phyloP scores from a whole-genome alignment of 2,797 vertebrate genomes.

The Momotus momota region DNA sequence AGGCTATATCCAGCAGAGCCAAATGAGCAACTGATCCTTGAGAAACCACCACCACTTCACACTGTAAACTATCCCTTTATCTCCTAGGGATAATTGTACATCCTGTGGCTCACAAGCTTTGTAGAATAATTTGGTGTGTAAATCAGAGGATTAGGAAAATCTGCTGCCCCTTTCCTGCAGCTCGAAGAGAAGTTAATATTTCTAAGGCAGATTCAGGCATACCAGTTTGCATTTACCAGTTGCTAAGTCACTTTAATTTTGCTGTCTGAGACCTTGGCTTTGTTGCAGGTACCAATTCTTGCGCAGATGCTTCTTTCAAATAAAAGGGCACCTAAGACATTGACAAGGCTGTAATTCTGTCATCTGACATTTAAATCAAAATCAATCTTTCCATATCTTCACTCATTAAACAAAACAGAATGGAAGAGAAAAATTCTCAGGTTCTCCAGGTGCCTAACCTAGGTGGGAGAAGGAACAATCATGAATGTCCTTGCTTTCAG shows the following conservation, averaged over 20 bases:
- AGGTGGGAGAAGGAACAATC: neutral
- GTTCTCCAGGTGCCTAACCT: neutral
- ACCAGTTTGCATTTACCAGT: neutral
- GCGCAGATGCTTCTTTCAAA: constrained; percentile 20
- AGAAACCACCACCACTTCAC: neutral
- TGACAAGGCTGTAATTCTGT: constrained; percentile 41
- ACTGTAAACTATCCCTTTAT: neutral
- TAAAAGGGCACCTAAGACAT: neutral
- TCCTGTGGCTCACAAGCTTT: neutral
- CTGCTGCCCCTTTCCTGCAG: neutral
- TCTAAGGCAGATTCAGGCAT: neutral
- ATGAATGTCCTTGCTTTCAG: constrained; percentile 1
- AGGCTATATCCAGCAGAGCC: neutral
- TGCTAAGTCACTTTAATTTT: neutral
- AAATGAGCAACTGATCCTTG: neutral
- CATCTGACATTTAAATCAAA: constrained; percentile 53
- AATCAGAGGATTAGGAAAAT: constrained; percentile 4
- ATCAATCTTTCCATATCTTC: constrained; percentile 24
- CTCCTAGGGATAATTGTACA: neutral
- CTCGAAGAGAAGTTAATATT: neutral
- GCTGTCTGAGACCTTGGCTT: neutral
- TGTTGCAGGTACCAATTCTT: neutral
- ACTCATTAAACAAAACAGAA: constrained; percentile 26
- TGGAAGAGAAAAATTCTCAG: neutral
- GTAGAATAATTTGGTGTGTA: neutral